Conservation (phyloP, 2,113 vertebrate genomes). For the Promerops cafer region DNA sequence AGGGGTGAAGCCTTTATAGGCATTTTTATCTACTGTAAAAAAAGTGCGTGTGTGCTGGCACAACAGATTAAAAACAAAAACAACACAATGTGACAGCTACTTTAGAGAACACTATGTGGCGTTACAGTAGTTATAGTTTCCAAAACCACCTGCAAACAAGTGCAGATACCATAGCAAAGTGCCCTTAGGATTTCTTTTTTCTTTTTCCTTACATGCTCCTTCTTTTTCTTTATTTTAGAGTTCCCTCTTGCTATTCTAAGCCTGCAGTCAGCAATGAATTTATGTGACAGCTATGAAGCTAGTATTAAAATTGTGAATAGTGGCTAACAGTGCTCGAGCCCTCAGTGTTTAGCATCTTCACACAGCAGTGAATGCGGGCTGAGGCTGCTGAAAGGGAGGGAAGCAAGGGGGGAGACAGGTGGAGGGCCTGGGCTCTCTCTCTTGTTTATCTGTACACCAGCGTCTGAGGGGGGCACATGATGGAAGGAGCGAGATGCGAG, state of each 20-base stretch:
- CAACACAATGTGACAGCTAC: constrained; percentile 42
- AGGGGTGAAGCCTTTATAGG: constrained; percentile 66
- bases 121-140: constrained; percentile 68
- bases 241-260: constrained; percentile 53
- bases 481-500: background rate
- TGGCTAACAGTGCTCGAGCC: constrained; percentile 33
- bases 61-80: background rate
- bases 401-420: background rate
- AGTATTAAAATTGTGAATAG: constrained; percentile 77
- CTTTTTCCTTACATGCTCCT: background rate
- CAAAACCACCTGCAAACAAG: constrained; percentile 76
- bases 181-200: constrained; percentile 43
- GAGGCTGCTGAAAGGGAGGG: background rate
- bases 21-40: constrained; percentile 82
- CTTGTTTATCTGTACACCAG: background rate
- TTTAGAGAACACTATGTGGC: constrained; percentile 37
- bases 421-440: background rate
- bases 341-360: constrained; percentile 32
- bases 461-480: accelerated
- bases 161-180: constrained; percentile 58
- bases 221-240: constrained; percentile 11
- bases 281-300: constrained; percentile 84
- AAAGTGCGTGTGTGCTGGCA: background rate
- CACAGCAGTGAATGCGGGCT: constrained; percentile 47
- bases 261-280: constrained; percentile 65